phyloP scores from a whole-genome alignment of 2,888 invertebrate species.

The Leucania comma region DNA sequence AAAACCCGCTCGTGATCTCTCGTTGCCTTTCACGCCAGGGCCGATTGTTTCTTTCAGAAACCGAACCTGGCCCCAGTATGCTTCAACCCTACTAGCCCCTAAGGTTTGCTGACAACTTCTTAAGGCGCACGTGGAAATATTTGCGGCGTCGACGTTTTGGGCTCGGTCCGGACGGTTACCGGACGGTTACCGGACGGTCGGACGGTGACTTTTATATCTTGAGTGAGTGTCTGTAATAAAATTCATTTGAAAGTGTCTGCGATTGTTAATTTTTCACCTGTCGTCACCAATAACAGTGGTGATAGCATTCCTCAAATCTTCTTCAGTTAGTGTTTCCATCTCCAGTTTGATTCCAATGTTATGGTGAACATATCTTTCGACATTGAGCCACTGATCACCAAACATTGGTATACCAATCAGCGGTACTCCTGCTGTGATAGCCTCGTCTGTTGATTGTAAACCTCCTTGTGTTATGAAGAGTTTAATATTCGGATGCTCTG shows the following conservation, averaged over 20 bases:
- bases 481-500: slow-evolving; percentile 84
- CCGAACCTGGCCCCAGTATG: too few relatives aligned
- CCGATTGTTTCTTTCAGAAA: too few relatives aligned
- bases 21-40: too few relatives aligned
- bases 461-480: slow-evolving; percentile 86
- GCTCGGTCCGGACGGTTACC: too few relatives aligned
- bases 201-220: background rate
- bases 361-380: slow-evolving; percentile 68
- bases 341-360: slow-evolving; percentile 76
- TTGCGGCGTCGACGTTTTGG: too few relatives aligned
- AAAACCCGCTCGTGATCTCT: too few relatives aligned
- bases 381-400: slow-evolving; percentile 81
- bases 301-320: slow-evolving; percentile 60
- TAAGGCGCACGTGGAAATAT: too few relatives aligned
- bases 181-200: too few relatives aligned
- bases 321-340: slow-evolving; percentile 69
- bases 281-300: slow-evolving; percentile 32
- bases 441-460: slow-evolving; percentile 83
- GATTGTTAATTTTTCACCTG: slow-evolving; percentile 17
- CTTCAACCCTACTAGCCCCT: too few relatives aligned
- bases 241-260: background rate
- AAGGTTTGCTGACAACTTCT: too few relatives aligned
- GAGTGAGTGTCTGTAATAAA: background rate
- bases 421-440: slow-evolving; percentile 80
- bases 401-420: slow-evolving; percentile 81